phyloP scores from a whole-genome alignment of 2,888 invertebrate genomes.

The Leistus spinibarbis region DNA sequence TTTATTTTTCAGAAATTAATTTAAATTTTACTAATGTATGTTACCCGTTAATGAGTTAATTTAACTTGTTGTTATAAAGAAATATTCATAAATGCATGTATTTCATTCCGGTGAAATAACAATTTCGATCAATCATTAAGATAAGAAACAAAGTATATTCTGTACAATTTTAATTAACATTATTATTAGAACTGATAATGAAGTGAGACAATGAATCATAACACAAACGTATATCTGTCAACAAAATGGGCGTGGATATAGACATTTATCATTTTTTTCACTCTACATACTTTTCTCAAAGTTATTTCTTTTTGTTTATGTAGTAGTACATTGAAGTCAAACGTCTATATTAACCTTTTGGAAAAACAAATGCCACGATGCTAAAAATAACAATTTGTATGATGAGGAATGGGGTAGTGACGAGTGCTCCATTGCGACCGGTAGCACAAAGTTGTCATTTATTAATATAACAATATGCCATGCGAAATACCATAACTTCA shows the following conservation, averaged over 20 bases:
- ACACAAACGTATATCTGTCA: conserved; percentile 16
- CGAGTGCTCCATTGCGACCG: conserved; percentile 5
- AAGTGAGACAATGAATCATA: conserved; percentile 20
- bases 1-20: no score
- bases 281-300: background rate
- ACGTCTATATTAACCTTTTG: background rate
- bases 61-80: no score
- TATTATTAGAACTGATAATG: conserved; percentile 35
- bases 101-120: background rate
- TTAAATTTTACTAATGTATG: no score
- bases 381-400: conserved; percentile 15
- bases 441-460: conserved; percentile 31
- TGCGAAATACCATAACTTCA: conserved; percentile 30
- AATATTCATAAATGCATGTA: no score
- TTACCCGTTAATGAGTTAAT: no score
- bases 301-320: background rate
- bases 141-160: background rate
- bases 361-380: conserved; percentile 14
- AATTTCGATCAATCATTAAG: background rate
- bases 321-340: background rate
- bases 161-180: conserved; percentile 12
- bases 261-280: conserved; percentile 28
- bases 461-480: conserved; percentile 29
- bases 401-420: background rate
- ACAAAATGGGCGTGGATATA: conserved; percentile 25